A percentile compares a stretch with the other conserved stretches of the same genome.
Conservation (phyloP, 2,888 invertebrate genomes). For the Pristionchus maxplancki region DNA sequence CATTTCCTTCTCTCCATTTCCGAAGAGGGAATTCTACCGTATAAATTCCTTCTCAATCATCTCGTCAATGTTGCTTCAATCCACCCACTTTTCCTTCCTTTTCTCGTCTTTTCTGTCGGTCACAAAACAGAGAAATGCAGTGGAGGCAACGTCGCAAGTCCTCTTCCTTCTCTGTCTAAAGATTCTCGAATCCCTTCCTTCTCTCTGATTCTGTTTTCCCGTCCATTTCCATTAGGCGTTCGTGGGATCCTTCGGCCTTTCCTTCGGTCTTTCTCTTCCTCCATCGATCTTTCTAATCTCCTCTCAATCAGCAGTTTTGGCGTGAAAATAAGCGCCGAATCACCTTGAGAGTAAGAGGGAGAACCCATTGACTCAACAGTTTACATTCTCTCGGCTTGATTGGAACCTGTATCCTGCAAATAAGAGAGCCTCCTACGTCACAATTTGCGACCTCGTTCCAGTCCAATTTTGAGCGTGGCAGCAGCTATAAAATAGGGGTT, state of each 20-base stretch:
- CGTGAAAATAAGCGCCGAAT: not conserved
- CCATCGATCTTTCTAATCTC: not conserved
- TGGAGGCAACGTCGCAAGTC: not conserved
- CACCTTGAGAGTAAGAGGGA: conserved; percentile 35
- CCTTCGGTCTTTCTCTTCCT: not conserved
- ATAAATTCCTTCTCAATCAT: not conserved
- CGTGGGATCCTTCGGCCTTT: not conserved
- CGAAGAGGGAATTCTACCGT: not conserved
- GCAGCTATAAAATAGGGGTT: not conserved
- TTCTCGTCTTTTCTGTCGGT: not conserved
- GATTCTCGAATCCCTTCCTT: not conserved
- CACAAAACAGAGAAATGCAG: not conserved
- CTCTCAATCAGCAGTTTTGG: not conserved
- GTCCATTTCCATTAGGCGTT: not conserved
- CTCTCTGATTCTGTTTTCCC: conserved; percentile 20
- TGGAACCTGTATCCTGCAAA: conserved; percentile 18
- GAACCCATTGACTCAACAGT: conserved; percentile 15
- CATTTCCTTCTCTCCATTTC: not conserved
- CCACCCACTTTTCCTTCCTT: not conserved
- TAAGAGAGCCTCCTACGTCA: not conserved
- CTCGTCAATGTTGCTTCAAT: conserved; percentile 8
- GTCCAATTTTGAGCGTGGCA: not conserved
- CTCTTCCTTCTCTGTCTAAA: not conserved
- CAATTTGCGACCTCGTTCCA: conserved; percentile 9
- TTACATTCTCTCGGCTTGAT: not conserved